These are phyloP conservation scores for Chelidonichthys spinosus DNA, from an alignment of 2,797 vertebrate genomes.

Conservation along the genomic window DNA sequence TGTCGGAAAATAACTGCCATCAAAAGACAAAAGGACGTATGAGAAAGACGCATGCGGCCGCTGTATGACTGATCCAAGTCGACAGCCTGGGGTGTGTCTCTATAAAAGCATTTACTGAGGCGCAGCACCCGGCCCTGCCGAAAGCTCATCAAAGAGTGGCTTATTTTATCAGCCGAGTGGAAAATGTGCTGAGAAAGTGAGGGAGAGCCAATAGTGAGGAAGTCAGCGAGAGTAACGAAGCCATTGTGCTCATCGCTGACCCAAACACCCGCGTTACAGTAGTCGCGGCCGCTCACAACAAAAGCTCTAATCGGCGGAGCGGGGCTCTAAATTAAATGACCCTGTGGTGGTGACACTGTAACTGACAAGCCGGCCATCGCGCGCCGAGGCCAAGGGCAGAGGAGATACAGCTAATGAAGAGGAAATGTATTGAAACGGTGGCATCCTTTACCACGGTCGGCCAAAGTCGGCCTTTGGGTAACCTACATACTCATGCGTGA, in stretches of 20 bases:
- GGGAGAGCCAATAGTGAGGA: constrained; percentile 70
- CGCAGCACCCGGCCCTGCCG: constrained; percentile 60
- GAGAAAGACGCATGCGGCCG: constrained; percentile 37
- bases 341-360: constrained; percentile 66
- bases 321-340: constrained; percentile 72
- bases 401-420: constrained; percentile 71
- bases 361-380: constrained; percentile 62
- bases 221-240: constrained; percentile 78
- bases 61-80: constrained; percentile 75
- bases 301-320: constrained; percentile 74
- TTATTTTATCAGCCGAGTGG: constrained; percentile 83
- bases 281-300: constrained; percentile 65
- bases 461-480: constrained; percentile 38
- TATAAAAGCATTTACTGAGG: constrained; percentile 77
- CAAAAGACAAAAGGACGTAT: constrained; percentile 46
- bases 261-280: constrained; percentile 78
- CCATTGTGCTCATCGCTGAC: constrained; percentile 77
- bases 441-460: constrained; percentile 54
- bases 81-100: constrained; percentile 76
- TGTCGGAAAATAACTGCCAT: constrained; percentile 31
- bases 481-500: constrained; percentile 51
- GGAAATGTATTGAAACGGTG: constrained; percentile 55
- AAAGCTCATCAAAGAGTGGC: constrained; percentile 82
- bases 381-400: constrained; percentile 50
- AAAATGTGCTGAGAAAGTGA: constrained; percentile 84